Evolutionary conservation across 2,888 invertebrate genomes (phyloP).

Genomic region (Heliconius aoede): DNA sequence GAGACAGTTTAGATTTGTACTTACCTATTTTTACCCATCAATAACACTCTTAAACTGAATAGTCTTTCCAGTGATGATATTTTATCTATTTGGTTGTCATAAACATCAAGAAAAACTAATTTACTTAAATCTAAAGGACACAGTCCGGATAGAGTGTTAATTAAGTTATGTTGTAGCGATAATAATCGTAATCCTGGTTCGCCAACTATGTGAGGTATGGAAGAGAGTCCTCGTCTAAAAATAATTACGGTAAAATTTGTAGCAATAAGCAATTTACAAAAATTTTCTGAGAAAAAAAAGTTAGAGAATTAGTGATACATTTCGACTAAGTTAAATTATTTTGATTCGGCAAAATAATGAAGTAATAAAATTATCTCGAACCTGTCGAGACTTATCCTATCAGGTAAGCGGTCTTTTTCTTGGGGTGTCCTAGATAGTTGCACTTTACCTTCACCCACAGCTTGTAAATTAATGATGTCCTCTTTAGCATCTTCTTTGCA

Average conservation of each 20-base stretch:
- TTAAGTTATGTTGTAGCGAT: constrained; percentile 96
- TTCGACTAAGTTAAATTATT: neutral
- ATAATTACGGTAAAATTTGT: constrained; percentile 13
- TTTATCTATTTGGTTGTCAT: constrained; percentile 96
- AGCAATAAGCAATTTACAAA: neutral
- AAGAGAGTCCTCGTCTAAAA: constrained; percentile 89
- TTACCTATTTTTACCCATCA: constrained; percentile 96
- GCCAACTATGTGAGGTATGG: constrained; percentile 91
- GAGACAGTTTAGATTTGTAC: neutral
- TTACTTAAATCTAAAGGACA: constrained; percentile 85
- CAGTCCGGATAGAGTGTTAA: constrained; percentile 88
- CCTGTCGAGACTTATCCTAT: constrained; percentile 94
- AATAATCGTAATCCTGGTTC: constrained; percentile 92
- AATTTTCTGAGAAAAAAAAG: neutral
- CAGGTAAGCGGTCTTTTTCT: constrained; percentile 93
- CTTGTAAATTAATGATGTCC: constrained; percentile 79
- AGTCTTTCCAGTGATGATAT: constrained; percentile 91
- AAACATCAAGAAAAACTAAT: constrained; percentile 95
- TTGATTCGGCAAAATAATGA: neutral
- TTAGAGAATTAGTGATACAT: neutral
- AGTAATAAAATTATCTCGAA: constrained; percentile 51
- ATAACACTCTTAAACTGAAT: constrained; percentile 91
- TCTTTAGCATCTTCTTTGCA: constrained; percentile 69
- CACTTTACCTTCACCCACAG: constrained; percentile 85
- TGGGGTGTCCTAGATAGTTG: constrained; percentile 88